Base-by-base conservation (phyloP, 2,797 vertebrate species). In the Nyctibius grandis region DNA sequence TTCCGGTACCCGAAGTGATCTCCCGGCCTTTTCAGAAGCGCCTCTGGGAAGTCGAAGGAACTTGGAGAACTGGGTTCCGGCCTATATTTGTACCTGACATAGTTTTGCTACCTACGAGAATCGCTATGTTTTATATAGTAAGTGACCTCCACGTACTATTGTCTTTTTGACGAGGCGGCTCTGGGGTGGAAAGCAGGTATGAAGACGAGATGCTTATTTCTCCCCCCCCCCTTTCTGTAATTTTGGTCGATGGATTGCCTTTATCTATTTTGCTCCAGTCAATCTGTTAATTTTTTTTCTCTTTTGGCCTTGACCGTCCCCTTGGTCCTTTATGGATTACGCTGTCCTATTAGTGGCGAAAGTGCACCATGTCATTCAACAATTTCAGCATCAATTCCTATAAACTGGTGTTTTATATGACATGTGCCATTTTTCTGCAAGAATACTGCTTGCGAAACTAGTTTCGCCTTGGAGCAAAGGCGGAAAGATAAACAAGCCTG, bases 391-490 rank as follows among this genome's bases (percentile, higher is more conserved):
- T 96, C 97, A 96, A 74, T 97, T 96, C 96, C 96, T 97, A 97
- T 97, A 97, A 98, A 98, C 96, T 75, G 96, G 91, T 96, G 96
- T 97, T 97, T 97, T 97, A 97, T 97, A 85, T 96, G 98, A 98
- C 94, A 97, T 94, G 96, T 97, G 96, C 97, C 97, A 95, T 98
- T 98, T 98, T 98, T 88, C 97, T 97, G 95, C 96, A 97, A 96
- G 98, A 98, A 98, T 96, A 97, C 96, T 95, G 97, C 97, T 98
- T 98, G 97, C 89, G 96, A 98, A 98, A 98, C 98, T 97, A 97
- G 97, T 98, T 98, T 97, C 86, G 96, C 98, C 98, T 98, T 96
- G 98, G 96, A 98, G 98, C 97, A 97, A 98, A 98, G 97, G 97
- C 97, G 95, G 97, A 97, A 97, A 98, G 97, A 98, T 97, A 98